Evolutionary conservation across 2,113 vertebrate genomes (phyloP).

Genomic region (Coryphaenoides rupestris): DNA sequence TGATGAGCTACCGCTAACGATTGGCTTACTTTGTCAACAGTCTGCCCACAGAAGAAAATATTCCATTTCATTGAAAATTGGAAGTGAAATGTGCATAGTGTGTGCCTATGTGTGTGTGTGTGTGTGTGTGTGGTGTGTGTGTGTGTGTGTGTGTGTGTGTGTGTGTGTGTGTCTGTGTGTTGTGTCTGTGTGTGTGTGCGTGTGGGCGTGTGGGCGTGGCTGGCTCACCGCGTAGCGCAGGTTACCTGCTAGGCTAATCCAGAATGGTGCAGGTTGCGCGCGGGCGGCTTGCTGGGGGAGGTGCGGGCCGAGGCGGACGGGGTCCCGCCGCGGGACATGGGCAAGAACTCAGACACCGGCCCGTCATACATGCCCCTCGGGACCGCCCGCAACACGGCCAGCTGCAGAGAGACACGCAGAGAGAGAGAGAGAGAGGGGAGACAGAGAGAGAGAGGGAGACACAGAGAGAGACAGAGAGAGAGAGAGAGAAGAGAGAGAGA

Average conservation of each 20-base stretch:
- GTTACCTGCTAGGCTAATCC: constrained; percentile 92
- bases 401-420: constrained; percentile 56
- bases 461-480: neutral
- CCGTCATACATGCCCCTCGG: constrained; percentile 96
- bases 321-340: constrained; percentile 88
- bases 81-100: neutral
- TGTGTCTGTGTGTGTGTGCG: neutral
- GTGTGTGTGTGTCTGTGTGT: neutral
- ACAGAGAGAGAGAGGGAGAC: neutral
- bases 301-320: constrained; percentile 86
- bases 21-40: too few relatives aligned
- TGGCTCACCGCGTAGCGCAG: constrained; percentile 42
- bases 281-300: constrained; percentile 88
- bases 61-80: too few relatives aligned
- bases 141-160: neutral
- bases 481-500: neutral
- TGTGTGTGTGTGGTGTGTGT: neutral
- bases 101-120: too few relatives aligned
- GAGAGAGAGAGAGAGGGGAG: neutral
- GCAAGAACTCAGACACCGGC: constrained; percentile 89
- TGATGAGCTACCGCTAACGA: too few relatives aligned
- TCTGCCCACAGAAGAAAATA: too few relatives aligned
- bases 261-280: constrained; percentile 96
- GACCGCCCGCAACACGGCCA: constrained; percentile 90
- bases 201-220: constrained; percentile 14